phyloP scores from a whole-genome alignment of 2,113 vertebrate species.

The Aptenodytes forsteri region DNA sequence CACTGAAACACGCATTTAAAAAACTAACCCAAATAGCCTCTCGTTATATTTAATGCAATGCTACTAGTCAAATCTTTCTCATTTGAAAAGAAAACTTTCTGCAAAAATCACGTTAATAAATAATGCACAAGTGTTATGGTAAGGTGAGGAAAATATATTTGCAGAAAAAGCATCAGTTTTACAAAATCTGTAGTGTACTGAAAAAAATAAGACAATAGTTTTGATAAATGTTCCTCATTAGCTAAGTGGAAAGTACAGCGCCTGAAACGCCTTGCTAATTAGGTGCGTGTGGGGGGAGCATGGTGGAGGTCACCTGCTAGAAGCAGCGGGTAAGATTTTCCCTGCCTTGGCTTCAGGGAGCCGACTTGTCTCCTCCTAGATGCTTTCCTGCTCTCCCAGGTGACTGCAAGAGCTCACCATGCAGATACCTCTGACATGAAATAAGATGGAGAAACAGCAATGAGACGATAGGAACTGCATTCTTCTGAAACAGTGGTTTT shows the following conservation, averaged over 20 bases:
- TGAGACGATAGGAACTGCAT: fast-evolving
- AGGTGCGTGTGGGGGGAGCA: neutral
- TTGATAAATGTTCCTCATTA: neutral
- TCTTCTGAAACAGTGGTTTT: neutral
- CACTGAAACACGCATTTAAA: neutral
- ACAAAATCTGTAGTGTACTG: neutral
- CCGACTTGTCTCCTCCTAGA: neutral
- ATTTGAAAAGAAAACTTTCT: neutral
- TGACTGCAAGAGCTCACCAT: fast-evolving
- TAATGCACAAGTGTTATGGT: neutral
- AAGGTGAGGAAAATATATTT: constrained; percentile 17
- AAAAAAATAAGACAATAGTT: neutral
- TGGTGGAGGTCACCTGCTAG: neutral
- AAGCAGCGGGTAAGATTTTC: neutral
- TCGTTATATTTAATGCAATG: neutral
- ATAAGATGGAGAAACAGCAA: neutral
- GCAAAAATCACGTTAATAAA: neutral
- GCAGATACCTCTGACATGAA: neutral
- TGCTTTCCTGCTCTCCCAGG: neutral
- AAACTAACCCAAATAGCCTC: neutral
- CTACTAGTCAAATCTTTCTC: neutral
- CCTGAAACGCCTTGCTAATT: neutral
- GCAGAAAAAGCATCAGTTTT: neutral
- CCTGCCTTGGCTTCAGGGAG: neutral
- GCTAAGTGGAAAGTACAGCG: neutral